Conservation (phyloP, 2,888 invertebrate genomes). For the Drosophila atroscutellata region DNA sequence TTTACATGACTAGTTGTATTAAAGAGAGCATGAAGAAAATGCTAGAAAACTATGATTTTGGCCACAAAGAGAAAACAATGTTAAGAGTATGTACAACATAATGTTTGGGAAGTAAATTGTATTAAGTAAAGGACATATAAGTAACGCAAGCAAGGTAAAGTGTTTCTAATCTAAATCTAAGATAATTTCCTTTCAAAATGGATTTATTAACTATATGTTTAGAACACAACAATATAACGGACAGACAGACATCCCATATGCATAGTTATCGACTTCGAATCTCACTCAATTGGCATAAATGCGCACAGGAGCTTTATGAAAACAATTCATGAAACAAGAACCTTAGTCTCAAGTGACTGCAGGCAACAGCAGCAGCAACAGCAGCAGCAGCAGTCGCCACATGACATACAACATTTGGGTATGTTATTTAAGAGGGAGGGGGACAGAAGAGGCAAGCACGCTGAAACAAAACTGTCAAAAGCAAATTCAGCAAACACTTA, state of each 20-base stretch:
- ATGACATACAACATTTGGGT: conserved; percentile 33
- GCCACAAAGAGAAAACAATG: background rate
- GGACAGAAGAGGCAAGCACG: background rate
- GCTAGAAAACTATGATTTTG: background rate
- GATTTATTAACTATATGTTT: background rate
- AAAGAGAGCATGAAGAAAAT: background rate
- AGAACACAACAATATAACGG: background rate
- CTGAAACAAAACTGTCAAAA: conserved; percentile 59
- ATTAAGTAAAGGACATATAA: background rate
- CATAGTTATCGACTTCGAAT: conserved; percentile 6
- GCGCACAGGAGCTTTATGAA: conserved; percentile 5
- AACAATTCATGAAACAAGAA: conserved; percentile 23
- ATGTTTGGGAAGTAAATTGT: background rate
- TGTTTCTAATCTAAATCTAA: background rate
- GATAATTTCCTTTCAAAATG: background rate
- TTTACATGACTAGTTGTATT: background rate
- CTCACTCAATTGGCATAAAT: conserved; percentile 10
- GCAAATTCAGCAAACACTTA: conserved; percentile 72
- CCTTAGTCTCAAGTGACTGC: conserved; percentile 40
- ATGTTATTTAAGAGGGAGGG: background rate
- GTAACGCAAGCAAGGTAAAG: background rate
- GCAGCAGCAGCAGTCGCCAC: conserved; percentile 25
- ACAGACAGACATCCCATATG: background rate
- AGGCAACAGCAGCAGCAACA: background rate
- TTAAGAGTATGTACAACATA: background rate